phyloP scores from a whole-genome alignment of 2,797 vertebrate species.

The Aeoliscus strigatus region DNA sequence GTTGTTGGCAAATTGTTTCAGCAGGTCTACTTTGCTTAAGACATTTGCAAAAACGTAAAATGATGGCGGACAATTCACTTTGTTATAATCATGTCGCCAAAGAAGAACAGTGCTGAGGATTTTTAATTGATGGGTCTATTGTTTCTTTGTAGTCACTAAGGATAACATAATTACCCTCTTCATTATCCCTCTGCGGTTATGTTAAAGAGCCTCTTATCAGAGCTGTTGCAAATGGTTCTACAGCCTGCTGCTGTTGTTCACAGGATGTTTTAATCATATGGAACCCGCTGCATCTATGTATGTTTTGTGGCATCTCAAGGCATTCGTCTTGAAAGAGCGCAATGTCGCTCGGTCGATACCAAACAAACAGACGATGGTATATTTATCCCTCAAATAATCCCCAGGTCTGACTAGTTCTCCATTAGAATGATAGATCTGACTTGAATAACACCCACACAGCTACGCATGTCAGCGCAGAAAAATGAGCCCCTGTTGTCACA shows the following conservation, averaged over 20 bases:
- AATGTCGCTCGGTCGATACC: constrained; percentile 62
- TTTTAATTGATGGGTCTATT: constrained; percentile 63
- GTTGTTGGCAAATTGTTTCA: constrained; percentile 61
- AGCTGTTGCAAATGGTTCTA: constrained; percentile 39
- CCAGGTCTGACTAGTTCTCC: constrained; percentile 72
- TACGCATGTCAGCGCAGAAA: constrained; percentile 65
- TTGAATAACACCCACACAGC: constrained; percentile 71
- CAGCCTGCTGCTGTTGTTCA: constrained; percentile 18
- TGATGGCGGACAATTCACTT: constrained; percentile 56
- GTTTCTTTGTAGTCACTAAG: constrained; percentile 55
- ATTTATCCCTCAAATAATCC: constrained; percentile 75
- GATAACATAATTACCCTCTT: constrained; percentile 61
- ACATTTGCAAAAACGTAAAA: constrained; percentile 58
- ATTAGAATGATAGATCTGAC: constrained; percentile 78
- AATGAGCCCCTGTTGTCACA: constrained; percentile 70
- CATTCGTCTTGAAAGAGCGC: constrained; percentile 62
- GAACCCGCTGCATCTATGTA: constrained; percentile 26
- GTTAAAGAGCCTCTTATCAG: constrained; percentile 56
- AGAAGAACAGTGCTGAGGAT: constrained; percentile 54
- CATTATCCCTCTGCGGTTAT: constrained; percentile 57
- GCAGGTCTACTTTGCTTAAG: constrained; percentile 56
- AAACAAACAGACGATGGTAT: constrained; percentile 64
- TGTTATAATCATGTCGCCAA: constrained; percentile 50
- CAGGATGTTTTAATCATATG: constrained; percentile 28
- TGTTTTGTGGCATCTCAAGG: constrained; percentile 38